Percentiles rank a stretch among this genome's conserved stretches.
Conservation (phyloP, 2,113 vertebrate species). For the Aythya baeri region DNA sequence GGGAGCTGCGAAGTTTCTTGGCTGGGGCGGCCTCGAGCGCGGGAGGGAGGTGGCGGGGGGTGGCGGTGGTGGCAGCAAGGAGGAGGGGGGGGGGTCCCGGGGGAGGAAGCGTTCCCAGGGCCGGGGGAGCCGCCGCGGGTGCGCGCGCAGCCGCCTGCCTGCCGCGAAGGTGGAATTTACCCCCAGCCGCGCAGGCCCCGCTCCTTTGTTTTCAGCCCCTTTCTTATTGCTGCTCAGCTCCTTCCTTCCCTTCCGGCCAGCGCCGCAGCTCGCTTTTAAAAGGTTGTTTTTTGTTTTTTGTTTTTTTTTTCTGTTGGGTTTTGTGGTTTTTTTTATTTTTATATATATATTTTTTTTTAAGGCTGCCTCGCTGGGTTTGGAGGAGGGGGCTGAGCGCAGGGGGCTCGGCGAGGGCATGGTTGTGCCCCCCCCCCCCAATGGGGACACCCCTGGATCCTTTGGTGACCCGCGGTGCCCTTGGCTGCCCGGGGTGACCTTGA, state of each 20-base stretch:
- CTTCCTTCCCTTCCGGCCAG: background rate
- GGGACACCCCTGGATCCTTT: background rate
- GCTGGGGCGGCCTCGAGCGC: background rate
- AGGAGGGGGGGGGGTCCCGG: background rate
- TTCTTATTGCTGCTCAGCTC: background rate
- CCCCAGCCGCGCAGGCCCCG: constrained; percentile 53
- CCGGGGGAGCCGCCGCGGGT: constrained; percentile 1
- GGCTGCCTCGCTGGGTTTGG: background rate
- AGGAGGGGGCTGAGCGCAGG: background rate
- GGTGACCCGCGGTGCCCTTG: background rate
- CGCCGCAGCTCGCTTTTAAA: background rate
- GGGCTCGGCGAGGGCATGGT: background rate
- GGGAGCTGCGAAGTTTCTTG: background rate
- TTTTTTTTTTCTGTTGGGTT: no score
- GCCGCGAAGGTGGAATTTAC: constrained; percentile 66
- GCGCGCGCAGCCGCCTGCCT: constrained; percentile 12
- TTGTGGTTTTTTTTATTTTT: no score
- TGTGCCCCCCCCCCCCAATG: background rate
- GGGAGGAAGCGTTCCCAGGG: background rate
- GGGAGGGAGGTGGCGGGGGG: background rate
- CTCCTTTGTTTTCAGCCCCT: constrained; percentile 61
- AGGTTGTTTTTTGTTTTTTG: no score
- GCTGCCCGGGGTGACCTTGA: constrained; percentile 52
- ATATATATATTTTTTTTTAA: background rate
- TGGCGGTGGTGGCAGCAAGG: no score